Conservation (phyloP, 1,140 invertebrate species). For the Zaprionus gabonicus region DNA sequence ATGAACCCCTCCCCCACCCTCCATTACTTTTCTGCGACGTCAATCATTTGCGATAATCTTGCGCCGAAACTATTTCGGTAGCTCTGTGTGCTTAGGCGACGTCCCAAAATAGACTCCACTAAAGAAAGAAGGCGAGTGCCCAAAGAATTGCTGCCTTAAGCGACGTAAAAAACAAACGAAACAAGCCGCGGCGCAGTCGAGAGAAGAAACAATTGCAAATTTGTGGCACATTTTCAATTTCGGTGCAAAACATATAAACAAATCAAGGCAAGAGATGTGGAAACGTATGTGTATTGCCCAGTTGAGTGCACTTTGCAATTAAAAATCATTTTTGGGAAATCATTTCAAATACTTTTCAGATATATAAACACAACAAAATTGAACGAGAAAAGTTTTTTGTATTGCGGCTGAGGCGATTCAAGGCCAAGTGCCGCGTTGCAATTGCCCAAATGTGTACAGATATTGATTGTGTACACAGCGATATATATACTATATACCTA, state of each 20-base stretch:
- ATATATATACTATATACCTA: neutral
- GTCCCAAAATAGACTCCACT: slow-evolving; percentile 13
- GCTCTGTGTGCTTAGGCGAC: neutral
- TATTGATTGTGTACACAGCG: slow-evolving; percentile 5
- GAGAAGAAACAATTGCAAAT: slow-evolving; percentile 12
- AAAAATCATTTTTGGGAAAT: slow-evolving; percentile 32
- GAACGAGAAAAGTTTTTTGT: neutral
- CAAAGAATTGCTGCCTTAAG: neutral
- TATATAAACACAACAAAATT: slow-evolving; percentile 28
- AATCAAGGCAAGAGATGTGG: neutral
- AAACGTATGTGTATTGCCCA: too few species aligned
- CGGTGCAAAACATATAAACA: slow-evolving; percentile 6
- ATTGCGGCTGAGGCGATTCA: neutral
- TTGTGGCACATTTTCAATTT: neutral
- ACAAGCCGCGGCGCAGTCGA: too few species aligned
- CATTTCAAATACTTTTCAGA: neutral
- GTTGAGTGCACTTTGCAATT: slow-evolving; percentile 40
- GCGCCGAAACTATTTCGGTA: slow-evolving; percentile 21
- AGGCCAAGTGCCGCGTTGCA: slow-evolving; percentile 47
- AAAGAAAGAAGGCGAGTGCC: neutral
- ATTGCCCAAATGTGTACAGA: neutral
- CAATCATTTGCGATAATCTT: slow-evolving; percentile 43
- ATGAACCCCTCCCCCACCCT: neutral
- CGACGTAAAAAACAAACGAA: neutral
- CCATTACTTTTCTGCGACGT: neutral